phyloP scores from a whole-genome alignment of 2,888 invertebrate genomes.

The Nysson spinosus region DNA sequence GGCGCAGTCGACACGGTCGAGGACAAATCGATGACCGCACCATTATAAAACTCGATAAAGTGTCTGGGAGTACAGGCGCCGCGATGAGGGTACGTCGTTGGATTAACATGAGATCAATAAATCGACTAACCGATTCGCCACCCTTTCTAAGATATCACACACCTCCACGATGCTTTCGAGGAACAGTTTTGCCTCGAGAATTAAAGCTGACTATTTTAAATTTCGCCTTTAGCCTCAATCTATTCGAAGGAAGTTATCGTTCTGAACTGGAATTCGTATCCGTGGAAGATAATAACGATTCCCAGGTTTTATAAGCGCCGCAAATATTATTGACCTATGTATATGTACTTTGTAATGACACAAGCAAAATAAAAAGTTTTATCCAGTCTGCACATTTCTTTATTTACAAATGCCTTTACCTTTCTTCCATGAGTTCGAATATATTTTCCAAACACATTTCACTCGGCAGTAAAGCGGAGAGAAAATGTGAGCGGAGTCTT shows the following conservation, averaged over 20 bases:
- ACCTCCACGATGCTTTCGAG: background rate
- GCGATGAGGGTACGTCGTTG: conserved; percentile 34
- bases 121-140: conserved; percentile 4
- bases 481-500: no score
- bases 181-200: background rate
- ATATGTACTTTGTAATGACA: no score
- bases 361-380: no score
- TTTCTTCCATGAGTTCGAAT: no score
- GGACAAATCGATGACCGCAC: conserved; percentile 47
- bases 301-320: no score
- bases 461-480: no score
- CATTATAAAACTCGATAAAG: conserved; percentile 40
- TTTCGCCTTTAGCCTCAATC: conserved; percentile 2
- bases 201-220: conserved; percentile 6
- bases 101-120: conserved; percentile 51
- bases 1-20: conserved; percentile 7
- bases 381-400: no score
- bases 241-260: background rate
- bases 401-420: no score
- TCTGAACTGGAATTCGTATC: no score
- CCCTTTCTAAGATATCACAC: background rate
- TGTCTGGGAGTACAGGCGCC: conserved; percentile 13
- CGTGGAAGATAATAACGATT: no score
- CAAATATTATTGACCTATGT: no score
- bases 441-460: no score